Evolutionary conservation across 2,797 vertebrate genomes (phyloP).

Genomic region (Gephyroberyx darwinii): DNA sequence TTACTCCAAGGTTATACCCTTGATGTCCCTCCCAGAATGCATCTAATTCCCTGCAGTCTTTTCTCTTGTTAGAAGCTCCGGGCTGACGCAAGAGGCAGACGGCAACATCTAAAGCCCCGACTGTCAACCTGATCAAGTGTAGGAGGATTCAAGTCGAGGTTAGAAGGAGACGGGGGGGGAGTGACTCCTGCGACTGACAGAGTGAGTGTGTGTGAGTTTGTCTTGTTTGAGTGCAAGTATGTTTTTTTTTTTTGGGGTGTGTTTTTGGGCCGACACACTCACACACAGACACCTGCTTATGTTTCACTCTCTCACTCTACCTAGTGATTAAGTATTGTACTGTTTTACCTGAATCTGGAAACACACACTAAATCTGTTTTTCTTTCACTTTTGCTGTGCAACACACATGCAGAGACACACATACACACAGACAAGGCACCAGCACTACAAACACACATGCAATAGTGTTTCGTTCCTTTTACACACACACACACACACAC

Average conservation of each 20-base stretch:
- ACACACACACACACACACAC: neutral
- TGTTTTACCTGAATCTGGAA: too few relatives aligned
- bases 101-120: slow-evolving; percentile 15
- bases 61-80: slow-evolving; percentile 1
- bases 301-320: too few relatives aligned
- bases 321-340: too few relatives aligned
- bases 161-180: slow-evolving; percentile 7
- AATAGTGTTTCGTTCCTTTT: too few relatives aligned
- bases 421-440: too few relatives aligned
- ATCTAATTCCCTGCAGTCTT: slow-evolving; percentile 5
- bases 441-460: neutral
- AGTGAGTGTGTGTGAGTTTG: slow-evolving; percentile 2
- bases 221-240: slow-evolving; percentile 4
- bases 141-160: slow-evolving; percentile 13
- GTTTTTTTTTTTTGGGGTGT: neutral
- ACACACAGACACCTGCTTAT: too few relatives aligned
- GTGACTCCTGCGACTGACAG: slow-evolving; percentile 13
- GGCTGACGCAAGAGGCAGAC: slow-evolving; percentile 30
- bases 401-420: too few relatives aligned
- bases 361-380: too few relatives aligned
- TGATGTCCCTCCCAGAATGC: slow-evolving; percentile 23
- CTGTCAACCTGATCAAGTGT: slow-evolving; percentile 28
- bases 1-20: slow-evolving; percentile 25
- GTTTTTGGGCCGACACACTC: neutral
- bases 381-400: too few relatives aligned